Evolutionary conservation across 1,140 invertebrate species (phyloP).

Genomic region (Aphidius gifuensis): DNA sequence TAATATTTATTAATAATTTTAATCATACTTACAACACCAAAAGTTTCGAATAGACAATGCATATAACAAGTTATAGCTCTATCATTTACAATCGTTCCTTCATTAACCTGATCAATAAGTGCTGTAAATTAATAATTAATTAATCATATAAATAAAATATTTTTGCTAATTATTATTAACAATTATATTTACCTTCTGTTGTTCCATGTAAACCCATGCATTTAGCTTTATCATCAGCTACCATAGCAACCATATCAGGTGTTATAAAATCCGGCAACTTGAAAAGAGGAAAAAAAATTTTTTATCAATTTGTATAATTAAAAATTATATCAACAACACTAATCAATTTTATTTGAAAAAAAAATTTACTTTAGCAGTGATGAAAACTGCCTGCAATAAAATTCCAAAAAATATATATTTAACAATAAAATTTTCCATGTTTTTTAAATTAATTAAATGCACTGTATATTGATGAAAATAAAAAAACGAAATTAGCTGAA

Average conservation of each 20-base stretch:
- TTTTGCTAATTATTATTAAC: not conserved
- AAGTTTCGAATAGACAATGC: conserved; percentile 43
- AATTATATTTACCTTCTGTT: conserved; percentile 38
- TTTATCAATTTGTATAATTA: not conserved
- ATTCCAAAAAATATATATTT: conserved; percentile 5
- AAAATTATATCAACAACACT: not conserved
- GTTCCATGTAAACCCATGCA: conserved; percentile 48
- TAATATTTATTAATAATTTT: not conserved
- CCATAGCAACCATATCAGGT: conserved; percentile 44
- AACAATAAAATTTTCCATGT: conserved; percentile 2
- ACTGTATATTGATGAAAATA: not conserved
- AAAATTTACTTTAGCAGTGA: conserved; percentile 13
- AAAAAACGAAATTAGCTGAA: not conserved
- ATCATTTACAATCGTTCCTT: conserved; percentile 34
- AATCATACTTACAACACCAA: conserved; percentile 41
- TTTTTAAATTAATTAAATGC: not conserved
- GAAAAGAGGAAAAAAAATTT: conserved; percentile 14
- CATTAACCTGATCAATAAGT: conserved; percentile 40
- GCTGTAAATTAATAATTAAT: conserved; percentile 30
- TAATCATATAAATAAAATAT: conserved; percentile 13
- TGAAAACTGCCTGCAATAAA: conserved; percentile 4
- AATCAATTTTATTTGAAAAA: not conserved
- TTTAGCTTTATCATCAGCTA: conserved; percentile 39
- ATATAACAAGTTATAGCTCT: conserved; percentile 46
- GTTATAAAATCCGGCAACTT: conserved; percentile 43